A percentile compares a stretch with the other conserved stretches of the same genome.
phyloP scores from a whole-genome alignment of 2,113 vertebrate species.

The Acinonyx jubatus region DNA sequence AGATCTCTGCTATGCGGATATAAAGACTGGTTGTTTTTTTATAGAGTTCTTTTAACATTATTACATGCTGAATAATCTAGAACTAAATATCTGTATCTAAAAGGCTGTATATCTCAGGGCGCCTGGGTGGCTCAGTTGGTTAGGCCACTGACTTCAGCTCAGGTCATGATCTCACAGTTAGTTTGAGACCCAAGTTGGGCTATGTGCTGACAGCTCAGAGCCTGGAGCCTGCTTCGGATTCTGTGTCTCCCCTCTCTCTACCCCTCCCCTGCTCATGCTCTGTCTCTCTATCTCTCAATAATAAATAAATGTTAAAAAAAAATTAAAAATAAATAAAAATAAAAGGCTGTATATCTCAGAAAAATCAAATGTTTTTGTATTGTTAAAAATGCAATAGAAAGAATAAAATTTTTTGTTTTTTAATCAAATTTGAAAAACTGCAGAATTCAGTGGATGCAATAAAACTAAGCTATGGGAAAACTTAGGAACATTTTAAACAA shows the following conservation, averaged over 20 bases:
- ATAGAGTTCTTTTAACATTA: neutral
- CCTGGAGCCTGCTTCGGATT: no score
- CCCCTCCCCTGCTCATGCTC: no score
- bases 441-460: neutral
- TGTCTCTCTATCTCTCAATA: no score
- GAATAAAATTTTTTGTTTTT: neutral
- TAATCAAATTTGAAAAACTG: conserved; percentile 19
- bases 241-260: no score
- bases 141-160: no score
- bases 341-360: neutral
- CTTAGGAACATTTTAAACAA: neutral
- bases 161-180: no score
- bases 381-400: conserved; percentile 19
- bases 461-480: neutral
- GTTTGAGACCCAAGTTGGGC: no score
- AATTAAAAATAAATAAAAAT: neutral
- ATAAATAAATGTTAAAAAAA: no score
- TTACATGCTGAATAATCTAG: neutral
- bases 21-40: neutral
- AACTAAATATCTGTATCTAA: conserved; percentile 15
- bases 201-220: no score
- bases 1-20: neutral
- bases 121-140: no score
- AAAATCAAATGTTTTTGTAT: neutral
- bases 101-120: neutral